Evolutionary conservation across 1,140 invertebrate genomes (phyloP), one percentile per base, ranked within the genome.

Genomic region (Platyscapa corneri): DNA sequence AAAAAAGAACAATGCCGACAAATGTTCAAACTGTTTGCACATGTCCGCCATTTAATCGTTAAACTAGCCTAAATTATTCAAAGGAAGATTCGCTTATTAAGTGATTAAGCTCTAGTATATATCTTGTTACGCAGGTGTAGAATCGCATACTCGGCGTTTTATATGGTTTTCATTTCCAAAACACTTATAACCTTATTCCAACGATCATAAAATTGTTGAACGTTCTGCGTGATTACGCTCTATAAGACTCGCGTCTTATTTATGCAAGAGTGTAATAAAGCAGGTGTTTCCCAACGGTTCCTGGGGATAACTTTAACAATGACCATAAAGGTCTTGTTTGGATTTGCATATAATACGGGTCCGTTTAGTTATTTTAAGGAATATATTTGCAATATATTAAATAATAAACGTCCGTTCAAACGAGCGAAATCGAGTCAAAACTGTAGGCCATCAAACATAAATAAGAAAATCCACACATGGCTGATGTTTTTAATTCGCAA

Each of bases 201-300:
- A 70, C 0, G 70, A 81, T 85, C 84, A 60, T 85, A 85, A 85
- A 85, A 67, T 82, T 82, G 84, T 85, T 81, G 16, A 82, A 76
- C 84, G 75, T 82, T 81, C 78, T 37, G 78, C 37, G 46, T 82
- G 84, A 76, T 85, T 85, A 82, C 76, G 72, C 72, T 82, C 75
- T 76, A 56, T 64, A 80, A 79, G 56, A 42, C 16, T 46, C 49
- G 64, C 67, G 49, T 85, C 83, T 85, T 85, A 72, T 85, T 80
- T 79, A 78, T 72, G 75, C 76, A 84, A 39, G 34, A 49, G 27
- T 32, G 46, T 18, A 5, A 23, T 53, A 65, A 84, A 79, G 83
- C 83, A 85, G 83, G 49, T 85, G 83, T 83, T 83, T 74, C 79
- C 67, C 65, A 34, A 70, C 46, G n/a, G 49, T 23, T 72, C 32